Conservation (phyloP, 2,888 invertebrate species). For the Noctuana brunneofusca region DNA sequence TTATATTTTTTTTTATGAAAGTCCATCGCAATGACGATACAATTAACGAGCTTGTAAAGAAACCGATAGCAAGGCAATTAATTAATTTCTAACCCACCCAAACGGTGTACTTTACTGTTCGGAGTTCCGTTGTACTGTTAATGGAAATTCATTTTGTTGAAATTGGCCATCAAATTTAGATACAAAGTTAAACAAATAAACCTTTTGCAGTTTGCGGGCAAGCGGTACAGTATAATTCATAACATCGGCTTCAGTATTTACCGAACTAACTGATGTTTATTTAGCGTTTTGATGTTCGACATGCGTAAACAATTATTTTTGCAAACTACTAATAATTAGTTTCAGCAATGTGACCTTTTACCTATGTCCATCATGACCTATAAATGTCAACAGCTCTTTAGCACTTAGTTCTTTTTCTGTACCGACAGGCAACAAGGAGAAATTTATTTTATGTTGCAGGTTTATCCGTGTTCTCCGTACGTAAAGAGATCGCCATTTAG, state of each 20-base stretch:
- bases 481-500: too few relatives aligned
- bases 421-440: too few relatives aligned
- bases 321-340: not conserved
- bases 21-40: slow-evolving; percentile 4
- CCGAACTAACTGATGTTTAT: slow-evolving; percentile 19
- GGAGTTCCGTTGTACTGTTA: slow-evolving; percentile 15
- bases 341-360: not conserved
- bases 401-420: too few relatives aligned
- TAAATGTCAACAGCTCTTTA: too few relatives aligned
- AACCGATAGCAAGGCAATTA: slow-evolving; percentile 19
- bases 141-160: slow-evolving; percentile 21
- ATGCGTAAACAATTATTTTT: slow-evolving; percentile 4
- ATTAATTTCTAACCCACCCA: slow-evolving; percentile 16
- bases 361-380: not conserved
- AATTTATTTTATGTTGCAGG: too few relatives aligned
- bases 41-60: slow-evolving; percentile 14
- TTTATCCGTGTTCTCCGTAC: too few relatives aligned
- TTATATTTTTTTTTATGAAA: slow-evolving; percentile 13
- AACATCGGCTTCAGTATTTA: slow-evolving; percentile 12
- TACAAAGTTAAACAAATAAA: slow-evolving; percentile 22
- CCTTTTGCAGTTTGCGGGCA: slow-evolving; percentile 10
- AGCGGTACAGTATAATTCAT: slow-evolving; percentile 14
- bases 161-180: slow-evolving; percentile 20
- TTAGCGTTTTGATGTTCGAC: slow-evolving; percentile 16
- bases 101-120: slow-evolving; percentile 13